Conservation (phyloP, 2,113 vertebrate species). For the Irena cyanogastra region DNA sequence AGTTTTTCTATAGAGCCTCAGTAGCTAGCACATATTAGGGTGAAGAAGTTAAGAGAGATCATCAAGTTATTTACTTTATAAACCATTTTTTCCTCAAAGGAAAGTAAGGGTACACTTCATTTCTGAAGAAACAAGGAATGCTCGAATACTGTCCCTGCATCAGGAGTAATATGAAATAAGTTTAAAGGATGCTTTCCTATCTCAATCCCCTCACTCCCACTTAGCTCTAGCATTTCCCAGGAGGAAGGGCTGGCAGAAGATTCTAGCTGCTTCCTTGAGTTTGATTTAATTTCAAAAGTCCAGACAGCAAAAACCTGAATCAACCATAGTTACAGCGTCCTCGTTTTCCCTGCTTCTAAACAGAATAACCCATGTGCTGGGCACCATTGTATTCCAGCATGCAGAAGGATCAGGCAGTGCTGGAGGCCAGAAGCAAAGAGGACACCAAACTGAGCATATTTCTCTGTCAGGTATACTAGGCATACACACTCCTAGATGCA, state of each 20-base stretch:
- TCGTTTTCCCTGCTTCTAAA: background rate
- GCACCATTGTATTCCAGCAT: background rate
- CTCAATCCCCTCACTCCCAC: background rate
- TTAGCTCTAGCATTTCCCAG: background rate
- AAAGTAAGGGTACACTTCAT: background rate
- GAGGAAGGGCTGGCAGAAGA: constrained; percentile 11
- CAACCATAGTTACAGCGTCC: background rate
- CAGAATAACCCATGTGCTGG: background rate
- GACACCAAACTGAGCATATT: background rate
- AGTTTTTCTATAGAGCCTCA: background rate
- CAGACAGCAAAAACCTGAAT: background rate
- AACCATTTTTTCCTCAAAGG: background rate
- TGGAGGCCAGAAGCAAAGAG: background rate
- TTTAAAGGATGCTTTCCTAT: background rate
- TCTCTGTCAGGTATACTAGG: background rate
- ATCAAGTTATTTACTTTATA: background rate
- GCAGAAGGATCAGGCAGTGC: background rate
- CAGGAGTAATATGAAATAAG: background rate
- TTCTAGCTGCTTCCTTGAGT: constrained; percentile 49
- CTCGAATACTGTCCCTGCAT: background rate
- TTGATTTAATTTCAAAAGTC: background rate
- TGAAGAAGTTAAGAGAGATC: background rate
- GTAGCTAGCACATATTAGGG: background rate
- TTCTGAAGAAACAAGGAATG: background rate
- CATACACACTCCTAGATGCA: background rate